Evolutionary conservation across 2,888 invertebrate species (phyloP), one percentile per base, ranked within the genome.

Genomic region (Hemithea aestivaria): DNA sequence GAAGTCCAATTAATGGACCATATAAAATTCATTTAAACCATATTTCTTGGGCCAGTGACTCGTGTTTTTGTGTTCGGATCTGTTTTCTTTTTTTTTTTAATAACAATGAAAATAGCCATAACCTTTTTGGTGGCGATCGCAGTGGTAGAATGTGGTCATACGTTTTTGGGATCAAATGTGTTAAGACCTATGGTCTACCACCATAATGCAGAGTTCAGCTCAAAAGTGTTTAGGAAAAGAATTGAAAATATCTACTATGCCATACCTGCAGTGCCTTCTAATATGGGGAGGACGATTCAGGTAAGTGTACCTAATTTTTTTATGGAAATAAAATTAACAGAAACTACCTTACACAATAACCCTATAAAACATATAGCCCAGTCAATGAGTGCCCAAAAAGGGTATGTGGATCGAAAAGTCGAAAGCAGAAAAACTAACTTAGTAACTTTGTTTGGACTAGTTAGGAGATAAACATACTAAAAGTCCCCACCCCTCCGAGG

Each of bases 81-180:
- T 4, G 16, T 16, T 16, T 5, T 4, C 2, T 16, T 4, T 4
- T 5, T 16, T 16, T 16, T 16, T 16, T 27, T 27, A 22, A n/a
- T 10, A 8, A 33, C 16, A 20, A 66, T 73, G 72, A 75, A 59
- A 33, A 38, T 58, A 0, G 53, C n/a, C n/a, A n/a, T n/a, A 2
- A 26, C 50, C 0, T 51, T 64, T 25, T 20, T 71, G 10, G 34
- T 73, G 0, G 57, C 43, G 0, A 35, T 73, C 0, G 65, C 65
- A 0, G 35, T 62, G 4, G 72, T 68, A 1, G 64, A 79, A 33
- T 67, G 79, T 51, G 41, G 47, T 1, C 73, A 79, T 34, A 66
- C 67, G 0, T 81, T 82, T 28, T 10, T 76, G 20, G 82, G 82
- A 0, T 75, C 77, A 0, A 81, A 53, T 43, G 65, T 78, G 0